Conservation (phyloP, 2,113 vertebrate species). For the Engystomops pustulosus region DNA sequence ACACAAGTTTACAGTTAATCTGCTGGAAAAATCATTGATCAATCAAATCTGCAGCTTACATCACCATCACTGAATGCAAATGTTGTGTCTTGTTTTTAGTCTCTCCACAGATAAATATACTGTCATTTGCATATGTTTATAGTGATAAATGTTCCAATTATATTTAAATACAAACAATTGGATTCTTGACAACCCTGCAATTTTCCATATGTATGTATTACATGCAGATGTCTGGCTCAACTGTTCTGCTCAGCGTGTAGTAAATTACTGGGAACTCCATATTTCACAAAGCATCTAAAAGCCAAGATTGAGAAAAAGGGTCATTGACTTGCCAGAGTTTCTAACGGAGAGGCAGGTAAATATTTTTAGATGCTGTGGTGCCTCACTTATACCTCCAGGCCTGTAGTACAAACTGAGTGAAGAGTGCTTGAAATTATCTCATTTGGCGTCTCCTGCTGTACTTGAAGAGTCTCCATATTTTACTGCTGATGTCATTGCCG, state of each 20-base stretch:
- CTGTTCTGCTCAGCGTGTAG: not conserved
- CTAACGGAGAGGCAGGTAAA: not conserved
- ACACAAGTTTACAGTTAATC: not conserved
- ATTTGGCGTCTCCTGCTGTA: conserved; percentile 22
- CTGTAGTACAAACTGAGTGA: not conserved
- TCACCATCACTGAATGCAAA: not conserved
- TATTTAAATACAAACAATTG: conserved; percentile 38
- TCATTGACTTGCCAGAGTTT: not conserved
- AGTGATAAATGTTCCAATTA: conserved; percentile 17
- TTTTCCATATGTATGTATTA: conserved; percentile 21
- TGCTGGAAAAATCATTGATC: not conserved
- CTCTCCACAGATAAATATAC: not conserved
- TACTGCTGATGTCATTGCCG: conserved; percentile 10
- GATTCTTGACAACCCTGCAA: conserved; percentile 19
- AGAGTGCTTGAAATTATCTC: conserved; percentile 18
- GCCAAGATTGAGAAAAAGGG: not conserved
- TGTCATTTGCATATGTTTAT: conserved; percentile 25
- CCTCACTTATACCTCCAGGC: conserved; percentile 7
- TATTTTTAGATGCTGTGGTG: conserved; percentile 3
- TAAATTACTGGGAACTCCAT: conserved; percentile 16
- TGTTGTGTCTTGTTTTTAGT: not conserved
- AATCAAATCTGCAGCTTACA: not conserved
- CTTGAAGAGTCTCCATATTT: conserved; percentile 24
- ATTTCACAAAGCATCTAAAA: not conserved
- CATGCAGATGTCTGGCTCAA: conserved; percentile 37